Evolutionary conservation across 2,888 invertebrate genomes (phyloP), one percentile per base, ranked within the genome.

Genomic region (Leptarthrus brevirostris): DNA sequence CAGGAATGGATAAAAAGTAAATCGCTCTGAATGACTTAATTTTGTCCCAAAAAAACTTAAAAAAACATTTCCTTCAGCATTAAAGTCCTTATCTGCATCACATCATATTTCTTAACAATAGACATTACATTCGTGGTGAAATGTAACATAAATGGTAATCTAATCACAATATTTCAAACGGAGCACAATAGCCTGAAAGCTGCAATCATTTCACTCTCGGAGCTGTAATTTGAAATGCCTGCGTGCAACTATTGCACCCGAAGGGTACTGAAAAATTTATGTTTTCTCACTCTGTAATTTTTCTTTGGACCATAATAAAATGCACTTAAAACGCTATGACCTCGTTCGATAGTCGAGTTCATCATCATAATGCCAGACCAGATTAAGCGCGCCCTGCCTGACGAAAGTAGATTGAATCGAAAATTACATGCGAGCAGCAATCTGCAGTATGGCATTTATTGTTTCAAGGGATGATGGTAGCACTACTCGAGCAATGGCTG

Each of bases 401-500:
- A 22, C 40, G 47, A 47, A 66, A 66, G 66, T 66, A 47, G 44
- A 66, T 66, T 49, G 66, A 66, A 66, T 66, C 49, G 66, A 47
- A 36, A 47, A 66, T 49, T 47, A 49, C 66, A 66, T 66, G 49
- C 47, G 66, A 66, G 66, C n/a, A n/a, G n/a, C 49, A 66, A 66
- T 66, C 66, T 49, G 44, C 47, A 47, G 47, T 66, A 49, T 47
- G 47, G 66, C 47, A 16, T 66, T 66, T 66, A 66, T 66, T 66
- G 66, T 66, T 66, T 49, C 49, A 8, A 30, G 30, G 22, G 61
- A 36, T 18, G 40, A 36, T 36, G 40, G 61, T 30, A 34, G 18
- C 14, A 36, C 20, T 24, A 16, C 3, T 20, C 44, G 14, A 26
- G 49, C 47, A 49, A 18, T 47, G n/a, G 16, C 49, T 66, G 66